Percentiles rank a stretch among this genome's conserved stretches.
phyloP scores from a whole-genome alignment of 92 coral and sea anemone genomes.

The Bergia puertoricense region DNA sequence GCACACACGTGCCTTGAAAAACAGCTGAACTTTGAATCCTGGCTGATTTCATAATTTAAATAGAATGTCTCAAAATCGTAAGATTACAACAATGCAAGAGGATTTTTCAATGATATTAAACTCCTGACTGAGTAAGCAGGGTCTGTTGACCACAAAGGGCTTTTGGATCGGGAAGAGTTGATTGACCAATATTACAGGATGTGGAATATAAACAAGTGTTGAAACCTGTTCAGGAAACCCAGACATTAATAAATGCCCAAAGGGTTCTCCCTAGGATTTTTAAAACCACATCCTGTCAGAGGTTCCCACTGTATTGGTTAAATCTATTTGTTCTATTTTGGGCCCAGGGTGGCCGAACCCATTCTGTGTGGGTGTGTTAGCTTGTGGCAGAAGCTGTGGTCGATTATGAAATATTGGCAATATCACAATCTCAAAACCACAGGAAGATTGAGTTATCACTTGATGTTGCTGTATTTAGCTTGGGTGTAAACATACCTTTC shows the following conservation, averaged over 20 bases:
- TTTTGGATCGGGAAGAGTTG: neutral
- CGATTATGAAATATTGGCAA: neutral
- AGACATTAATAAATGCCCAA: neutral
- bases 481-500: neutral
- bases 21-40: neutral
- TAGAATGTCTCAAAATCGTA: neutral
- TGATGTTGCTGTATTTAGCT: neutral
- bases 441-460: slow-evolving; percentile 5
- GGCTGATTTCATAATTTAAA: neutral
- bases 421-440: neutral
- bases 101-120: neutral
- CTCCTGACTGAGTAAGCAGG: neutral
- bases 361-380: slow-evolving; percentile 1
- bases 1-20: neutral
- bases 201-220: slow-evolving; percentile 1
- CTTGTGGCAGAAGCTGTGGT: slow-evolving; percentile 13
- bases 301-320: slow-evolving; percentile 5
- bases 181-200: slow-evolving; percentile 23
- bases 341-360: neutral
- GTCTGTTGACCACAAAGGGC: neutral
- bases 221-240: neutral
- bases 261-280: neutral
- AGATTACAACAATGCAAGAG: neutral
- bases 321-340: neutral
- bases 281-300: neutral